These are phyloP conservation scores for Keiferia lycopersicella DNA, from an alignment of 2,888 invertebrate species.

Conservation along the genomic window DNA sequence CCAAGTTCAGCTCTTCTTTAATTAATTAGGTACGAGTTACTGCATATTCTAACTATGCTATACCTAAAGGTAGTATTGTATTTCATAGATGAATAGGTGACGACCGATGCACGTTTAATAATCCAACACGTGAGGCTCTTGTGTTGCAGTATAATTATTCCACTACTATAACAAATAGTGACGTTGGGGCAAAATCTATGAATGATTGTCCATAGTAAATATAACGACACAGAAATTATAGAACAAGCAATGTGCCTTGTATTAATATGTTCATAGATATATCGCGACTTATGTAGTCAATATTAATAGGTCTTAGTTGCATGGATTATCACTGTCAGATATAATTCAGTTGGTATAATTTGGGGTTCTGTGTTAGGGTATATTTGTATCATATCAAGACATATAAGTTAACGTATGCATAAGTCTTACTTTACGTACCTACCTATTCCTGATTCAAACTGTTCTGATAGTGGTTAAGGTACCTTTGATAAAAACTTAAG, in stretches of 20 bases:
- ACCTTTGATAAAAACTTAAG: no score
- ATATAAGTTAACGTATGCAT: no score
- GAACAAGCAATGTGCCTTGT: neutral
- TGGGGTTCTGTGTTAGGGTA: no score
- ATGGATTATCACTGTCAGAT: no score
- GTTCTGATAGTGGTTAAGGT: no score
- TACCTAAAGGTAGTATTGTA: neutral
- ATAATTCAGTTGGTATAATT: no score
- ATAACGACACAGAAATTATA: neutral
- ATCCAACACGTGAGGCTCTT: neutral
- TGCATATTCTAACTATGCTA: neutral
- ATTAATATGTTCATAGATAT: neutral
- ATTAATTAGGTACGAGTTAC: neutral
- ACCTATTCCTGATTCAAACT: neutral
- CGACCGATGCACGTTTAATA: neutral
- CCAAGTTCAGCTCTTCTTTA: no score
- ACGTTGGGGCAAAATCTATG: constrained; percentile 1
- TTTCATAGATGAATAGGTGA: neutral
- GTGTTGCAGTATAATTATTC: neutral
- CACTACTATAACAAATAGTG: neutral
- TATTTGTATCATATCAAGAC: no score
- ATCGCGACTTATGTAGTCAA: neutral
- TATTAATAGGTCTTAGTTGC: no score
- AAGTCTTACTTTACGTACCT: no score
- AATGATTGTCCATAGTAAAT: neutral